These are phyloP conservation scores for Cephus spinipes DNA, from an alignment of 2,888 invertebrate species.

Conservation along the genomic window DNA sequence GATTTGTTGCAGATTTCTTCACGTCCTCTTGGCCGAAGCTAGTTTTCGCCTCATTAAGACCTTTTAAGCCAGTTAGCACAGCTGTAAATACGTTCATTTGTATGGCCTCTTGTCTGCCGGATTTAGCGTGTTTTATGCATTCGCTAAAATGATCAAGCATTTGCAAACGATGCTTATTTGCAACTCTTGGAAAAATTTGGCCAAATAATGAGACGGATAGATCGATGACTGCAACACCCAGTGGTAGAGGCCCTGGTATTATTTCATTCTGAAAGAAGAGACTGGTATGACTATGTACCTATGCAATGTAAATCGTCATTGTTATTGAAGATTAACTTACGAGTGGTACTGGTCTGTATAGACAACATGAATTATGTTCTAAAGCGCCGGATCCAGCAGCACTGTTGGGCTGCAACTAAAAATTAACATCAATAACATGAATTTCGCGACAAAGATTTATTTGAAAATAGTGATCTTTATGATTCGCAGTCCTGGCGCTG, in stretches of 20 bases:
- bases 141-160: constrained; percentile 98
- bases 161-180: constrained; percentile 96
- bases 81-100: constrained; percentile 98
- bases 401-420: constrained; percentile 91
- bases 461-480: neutral
- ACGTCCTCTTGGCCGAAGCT: constrained; percentile 90
- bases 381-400: constrained; percentile 96
- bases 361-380: constrained; percentile 95
- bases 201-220: constrained; percentile 94
- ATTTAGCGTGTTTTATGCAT: constrained; percentile 93
- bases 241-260: constrained; percentile 84
- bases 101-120: constrained; percentile 91
- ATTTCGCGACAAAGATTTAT: neutral
- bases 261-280: constrained; percentile 68
- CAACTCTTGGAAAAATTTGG: constrained; percentile 92
- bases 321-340: constrained; percentile 60
- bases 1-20: constrained; percentile 82
- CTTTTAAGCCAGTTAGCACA: constrained; percentile 87
- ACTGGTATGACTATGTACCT: constrained; percentile 16
- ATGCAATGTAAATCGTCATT: constrained; percentile 2
- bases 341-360: constrained; percentile 79
- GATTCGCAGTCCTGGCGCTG: neutral
- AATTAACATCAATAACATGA: constrained; percentile 31
- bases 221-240: constrained; percentile 97
- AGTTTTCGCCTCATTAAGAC: constrained; percentile 88